These are phyloP conservation scores for Psittacula cyanocephala DNA, from an alignment of 2,113 vertebrate species.

Conservation along the genomic window DNA sequence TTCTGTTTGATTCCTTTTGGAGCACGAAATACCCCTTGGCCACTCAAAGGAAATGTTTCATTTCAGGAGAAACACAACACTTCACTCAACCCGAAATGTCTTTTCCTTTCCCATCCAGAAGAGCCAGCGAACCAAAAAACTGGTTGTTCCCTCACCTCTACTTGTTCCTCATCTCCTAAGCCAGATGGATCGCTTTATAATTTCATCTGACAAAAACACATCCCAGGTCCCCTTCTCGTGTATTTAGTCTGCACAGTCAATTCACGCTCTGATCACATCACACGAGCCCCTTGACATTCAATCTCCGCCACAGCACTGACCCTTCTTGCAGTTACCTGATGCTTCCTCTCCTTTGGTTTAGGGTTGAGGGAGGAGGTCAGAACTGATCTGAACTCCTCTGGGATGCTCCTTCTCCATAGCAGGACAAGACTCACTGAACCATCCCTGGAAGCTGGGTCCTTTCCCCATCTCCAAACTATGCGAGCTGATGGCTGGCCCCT, in stretches of 20 bases:
- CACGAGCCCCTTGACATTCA: fast-evolving
- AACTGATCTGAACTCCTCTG: no score
- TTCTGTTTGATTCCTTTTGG: background rate
- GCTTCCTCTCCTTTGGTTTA: fast-evolving
- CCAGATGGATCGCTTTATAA: background rate
- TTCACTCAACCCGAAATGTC: background rate
- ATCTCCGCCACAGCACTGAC: background rate
- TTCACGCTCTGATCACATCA: background rate
- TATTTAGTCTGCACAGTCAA: fast-evolving
- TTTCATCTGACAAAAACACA: background rate
- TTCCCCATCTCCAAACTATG: fast-evolving
- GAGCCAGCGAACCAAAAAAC: background rate
- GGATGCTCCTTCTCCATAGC: background rate
- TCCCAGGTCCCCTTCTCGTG: background rate
- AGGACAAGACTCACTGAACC: fast-evolving
- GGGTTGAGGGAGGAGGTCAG: background rate
- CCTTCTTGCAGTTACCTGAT: fast-evolving
- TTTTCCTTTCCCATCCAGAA: background rate
- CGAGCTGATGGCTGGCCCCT: fast-evolving
- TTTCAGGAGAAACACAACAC: background rate
- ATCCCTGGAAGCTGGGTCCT: background rate
- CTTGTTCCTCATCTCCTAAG: background rate
- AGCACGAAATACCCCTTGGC: background rate
- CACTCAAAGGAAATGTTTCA: background rate
- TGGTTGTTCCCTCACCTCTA: background rate